These are phyloP conservation scores for Holacanthella duospinosa DNA, from an alignment of 2,888 invertebrate species.

Conservation along the genomic window DNA sequence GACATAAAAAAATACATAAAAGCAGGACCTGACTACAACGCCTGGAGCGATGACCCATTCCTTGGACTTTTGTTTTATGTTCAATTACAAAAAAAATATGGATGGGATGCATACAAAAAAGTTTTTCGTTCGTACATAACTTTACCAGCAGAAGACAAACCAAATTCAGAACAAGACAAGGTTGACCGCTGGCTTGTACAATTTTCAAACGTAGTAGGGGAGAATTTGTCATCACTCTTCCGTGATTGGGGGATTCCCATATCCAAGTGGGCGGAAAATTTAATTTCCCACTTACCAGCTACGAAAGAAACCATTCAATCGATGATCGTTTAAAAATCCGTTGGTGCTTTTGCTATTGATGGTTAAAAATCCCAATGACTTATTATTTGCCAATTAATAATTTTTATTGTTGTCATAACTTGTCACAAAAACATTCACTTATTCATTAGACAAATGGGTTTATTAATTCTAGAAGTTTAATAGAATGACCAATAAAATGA, in stretches of 20 bases:
- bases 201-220: conserved; percentile 15
- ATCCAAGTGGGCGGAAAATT: background rate
- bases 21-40: conserved; percentile 6
- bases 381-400: no score
- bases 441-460: no score
- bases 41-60: conserved; percentile 11
- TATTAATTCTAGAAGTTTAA: no score
- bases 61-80: conserved; percentile 13
- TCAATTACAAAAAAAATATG: conserved; percentile 16
- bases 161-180: conserved; percentile 6
- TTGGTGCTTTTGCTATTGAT: no score
- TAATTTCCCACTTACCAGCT: background rate
- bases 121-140: conserved; percentile 15
- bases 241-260: conserved; percentile 14
- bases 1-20: conserved; percentile 4
- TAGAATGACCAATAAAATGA: no score
- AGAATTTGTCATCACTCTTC: conserved; percentile 15
- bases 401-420: no score
- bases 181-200: conserved; percentile 15
- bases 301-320: background rate
- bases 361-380: no score
- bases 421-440: no score
- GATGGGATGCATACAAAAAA: conserved; percentile 17
- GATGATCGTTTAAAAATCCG: no score
- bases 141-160: background rate